Evolutionary conservation across 1,140 invertebrate genomes (phyloP).

Genomic region (Holotrichia oblita): DNA sequence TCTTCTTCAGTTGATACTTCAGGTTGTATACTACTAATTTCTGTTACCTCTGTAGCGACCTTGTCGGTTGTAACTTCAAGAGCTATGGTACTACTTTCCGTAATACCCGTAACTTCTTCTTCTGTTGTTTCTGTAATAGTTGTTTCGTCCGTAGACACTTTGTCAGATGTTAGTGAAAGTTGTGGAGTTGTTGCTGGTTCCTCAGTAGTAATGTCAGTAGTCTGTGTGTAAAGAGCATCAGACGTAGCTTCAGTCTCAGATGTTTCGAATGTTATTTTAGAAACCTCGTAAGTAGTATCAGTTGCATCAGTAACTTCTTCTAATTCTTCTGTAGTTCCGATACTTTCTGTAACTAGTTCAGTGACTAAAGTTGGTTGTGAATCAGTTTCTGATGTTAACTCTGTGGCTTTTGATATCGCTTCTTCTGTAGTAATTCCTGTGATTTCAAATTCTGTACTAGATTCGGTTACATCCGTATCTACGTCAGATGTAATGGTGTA

Average conservation of each 20-base stretch:
- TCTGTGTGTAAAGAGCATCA: not conserved
- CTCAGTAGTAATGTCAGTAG: not conserved
- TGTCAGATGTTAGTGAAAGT: not conserved
- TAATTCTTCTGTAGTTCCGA: not conserved
- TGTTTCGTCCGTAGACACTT: constrained; percentile 34
- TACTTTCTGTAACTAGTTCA: not conserved
- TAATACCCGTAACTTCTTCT: constrained; percentile 38
- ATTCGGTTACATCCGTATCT: constrained; percentile 32
- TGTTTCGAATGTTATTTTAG: constrained; percentile 34
- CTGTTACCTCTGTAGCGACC: constrained; percentile 21
- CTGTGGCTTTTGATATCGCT: not conserved
- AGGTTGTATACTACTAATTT: constrained; percentile 44
- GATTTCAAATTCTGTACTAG: not conserved
- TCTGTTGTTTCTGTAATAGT: not conserved
- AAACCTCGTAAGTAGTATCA: constrained; percentile 38
- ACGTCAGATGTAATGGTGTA: not conserved
- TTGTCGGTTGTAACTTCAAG: constrained; percentile 40
- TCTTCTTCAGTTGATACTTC: constrained; percentile 41
- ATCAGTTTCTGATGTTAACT: not conserved
- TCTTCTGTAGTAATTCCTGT: not conserved
- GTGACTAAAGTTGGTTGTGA: not conserved
- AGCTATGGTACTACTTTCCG: not conserved
- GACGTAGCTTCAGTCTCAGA: constrained; percentile 4
- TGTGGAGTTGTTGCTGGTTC: not conserved
- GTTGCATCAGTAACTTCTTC: constrained; percentile 29